phyloP scores from a whole-genome alignment of 2,888 invertebrate species.

The Callyntrura guangdongensis region DNA sequence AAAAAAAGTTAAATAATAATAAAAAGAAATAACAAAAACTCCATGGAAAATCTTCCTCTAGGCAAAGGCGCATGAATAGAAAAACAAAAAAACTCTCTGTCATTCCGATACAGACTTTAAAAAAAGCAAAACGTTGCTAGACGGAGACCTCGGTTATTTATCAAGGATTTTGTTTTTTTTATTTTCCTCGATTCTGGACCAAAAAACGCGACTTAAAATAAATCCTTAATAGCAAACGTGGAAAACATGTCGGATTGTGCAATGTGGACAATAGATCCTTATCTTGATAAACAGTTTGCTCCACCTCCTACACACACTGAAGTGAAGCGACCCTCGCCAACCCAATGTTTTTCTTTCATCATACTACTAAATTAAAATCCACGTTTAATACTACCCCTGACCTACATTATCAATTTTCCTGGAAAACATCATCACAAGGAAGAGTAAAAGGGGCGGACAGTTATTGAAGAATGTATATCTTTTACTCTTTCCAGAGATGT shows the following conservation, averaged over 20 bases:
- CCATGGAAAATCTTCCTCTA: too few species aligned
- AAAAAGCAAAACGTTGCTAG: too few species aligned
- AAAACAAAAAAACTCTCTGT: too few species aligned
- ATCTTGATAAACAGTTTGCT: conserved; percentile 65
- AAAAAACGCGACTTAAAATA: too few species aligned
- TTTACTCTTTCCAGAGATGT: conserved; percentile 46
- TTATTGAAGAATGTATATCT: conserved; percentile 78
- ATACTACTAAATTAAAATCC: conserved; percentile 82
- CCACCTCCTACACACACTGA: conserved; percentile 59
- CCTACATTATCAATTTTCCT: conserved; percentile 84
- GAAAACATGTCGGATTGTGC: conserved; percentile 3
- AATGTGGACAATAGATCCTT: conserved; percentile 42
- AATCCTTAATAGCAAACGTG: neutral
- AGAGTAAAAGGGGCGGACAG: conserved; percentile 81
- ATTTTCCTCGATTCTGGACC: too few species aligned
- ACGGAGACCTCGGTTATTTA: too few species aligned
- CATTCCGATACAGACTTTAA: too few species aligned
- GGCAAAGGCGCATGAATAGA: too few species aligned
- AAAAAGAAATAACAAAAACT: too few species aligned
- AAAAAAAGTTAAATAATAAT: too few species aligned
- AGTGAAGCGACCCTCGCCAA: conserved; percentile 35
- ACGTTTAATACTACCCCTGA: conserved; percentile 83
- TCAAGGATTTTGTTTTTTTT: too few species aligned
- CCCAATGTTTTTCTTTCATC: conserved; percentile 46
- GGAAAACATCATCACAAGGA: conserved; percentile 81